Percentiles rank a stretch among this genome's conserved stretches.
Conservation (phyloP, 2,797 vertebrate genomes). For the Chaunax sp. region DNA sequence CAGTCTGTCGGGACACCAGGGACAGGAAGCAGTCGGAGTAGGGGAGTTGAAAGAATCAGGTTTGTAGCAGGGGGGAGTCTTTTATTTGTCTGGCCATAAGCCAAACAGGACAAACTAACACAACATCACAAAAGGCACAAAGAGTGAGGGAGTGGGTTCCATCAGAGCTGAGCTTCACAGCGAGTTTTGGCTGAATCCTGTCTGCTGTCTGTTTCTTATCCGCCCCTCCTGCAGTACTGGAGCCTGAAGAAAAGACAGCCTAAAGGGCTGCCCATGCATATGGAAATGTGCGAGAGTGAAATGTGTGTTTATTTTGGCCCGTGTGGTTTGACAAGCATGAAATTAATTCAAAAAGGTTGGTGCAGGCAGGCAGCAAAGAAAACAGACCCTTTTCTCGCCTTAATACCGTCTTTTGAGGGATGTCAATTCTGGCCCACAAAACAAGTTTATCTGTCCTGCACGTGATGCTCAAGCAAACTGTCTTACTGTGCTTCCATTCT, state of each 20-base stretch:
- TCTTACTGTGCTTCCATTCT: constrained; percentile 40
- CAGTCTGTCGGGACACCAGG: constrained; percentile 10
- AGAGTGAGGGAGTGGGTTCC: constrained; percentile 41
- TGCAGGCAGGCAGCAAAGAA: constrained; percentile 18
- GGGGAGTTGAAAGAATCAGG: constrained; percentile 37
- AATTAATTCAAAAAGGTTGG: constrained; percentile 54
- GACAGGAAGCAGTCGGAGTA: constrained; percentile 55
- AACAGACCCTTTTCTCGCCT: constrained; percentile 12
- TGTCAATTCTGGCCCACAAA: constrained; percentile 11
- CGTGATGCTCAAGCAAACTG: constrained; percentile 11
- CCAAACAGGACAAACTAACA: constrained; percentile 56
- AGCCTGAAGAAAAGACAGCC: constrained; percentile 19
- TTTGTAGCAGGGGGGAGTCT: constrained; percentile 44
- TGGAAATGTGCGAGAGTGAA: constrained; percentile 47
- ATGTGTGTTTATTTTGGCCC: constrained; percentile 51
- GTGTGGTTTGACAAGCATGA: constrained; percentile 58
- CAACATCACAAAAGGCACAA: constrained; percentile 37
- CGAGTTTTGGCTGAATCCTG: constrained; percentile 31
- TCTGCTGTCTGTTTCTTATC: constrained; percentile 43
- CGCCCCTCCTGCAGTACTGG: constrained; percentile 23
- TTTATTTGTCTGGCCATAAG: constrained; percentile 48
- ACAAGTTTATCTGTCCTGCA: constrained; percentile 6
- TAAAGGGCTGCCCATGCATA: constrained; percentile 48
- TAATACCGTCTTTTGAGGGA: background rate
- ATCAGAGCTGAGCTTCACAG: constrained; percentile 38